Evolutionary conservation across 2,113 vertebrate genomes (phyloP).

Genomic region (Hypocryptadius cinnamomeus): DNA sequence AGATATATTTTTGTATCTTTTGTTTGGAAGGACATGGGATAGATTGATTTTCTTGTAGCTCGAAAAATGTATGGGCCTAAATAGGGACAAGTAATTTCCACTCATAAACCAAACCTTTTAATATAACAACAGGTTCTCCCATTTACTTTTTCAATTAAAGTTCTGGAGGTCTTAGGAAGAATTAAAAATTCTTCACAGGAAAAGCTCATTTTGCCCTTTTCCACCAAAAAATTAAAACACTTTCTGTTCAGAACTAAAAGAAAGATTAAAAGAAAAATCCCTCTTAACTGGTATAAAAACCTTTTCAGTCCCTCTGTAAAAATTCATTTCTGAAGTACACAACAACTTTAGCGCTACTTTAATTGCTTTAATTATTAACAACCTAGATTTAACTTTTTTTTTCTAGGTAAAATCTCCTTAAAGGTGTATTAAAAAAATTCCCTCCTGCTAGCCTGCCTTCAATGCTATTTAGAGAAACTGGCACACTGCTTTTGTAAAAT

Average conservation of each 20-base stretch:
- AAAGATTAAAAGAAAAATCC: neutral
- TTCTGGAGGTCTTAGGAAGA: neutral
- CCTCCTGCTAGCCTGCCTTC: slow-evolving; percentile 5
- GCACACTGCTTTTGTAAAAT: slow-evolving; percentile 1
- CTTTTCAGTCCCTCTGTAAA: neutral
- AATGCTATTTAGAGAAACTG: neutral
- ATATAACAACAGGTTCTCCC: neutral
- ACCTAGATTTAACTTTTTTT: slow-evolving; percentile 28
- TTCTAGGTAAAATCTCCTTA: neutral
- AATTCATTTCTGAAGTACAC: slow-evolving; percentile 18
- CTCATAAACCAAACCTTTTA: neutral
- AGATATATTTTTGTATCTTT: neutral
- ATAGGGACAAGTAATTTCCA: neutral
- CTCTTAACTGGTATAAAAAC: neutral
- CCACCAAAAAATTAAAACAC: neutral
- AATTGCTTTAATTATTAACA: slow-evolving; percentile 45
- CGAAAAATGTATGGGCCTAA: neutral
- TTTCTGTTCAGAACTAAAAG: neutral
- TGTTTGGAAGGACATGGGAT: neutral
- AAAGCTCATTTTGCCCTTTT: neutral
- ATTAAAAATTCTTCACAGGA: neutral
- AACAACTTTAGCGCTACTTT: neutral
- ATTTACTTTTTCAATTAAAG: neutral
- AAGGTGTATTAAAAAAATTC: neutral
- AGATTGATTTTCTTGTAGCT: neutral